These are phyloP conservation scores for Formica aserva DNA, from an alignment of 2,888 invertebrate genomes.

Conservation along the genomic window DNA sequence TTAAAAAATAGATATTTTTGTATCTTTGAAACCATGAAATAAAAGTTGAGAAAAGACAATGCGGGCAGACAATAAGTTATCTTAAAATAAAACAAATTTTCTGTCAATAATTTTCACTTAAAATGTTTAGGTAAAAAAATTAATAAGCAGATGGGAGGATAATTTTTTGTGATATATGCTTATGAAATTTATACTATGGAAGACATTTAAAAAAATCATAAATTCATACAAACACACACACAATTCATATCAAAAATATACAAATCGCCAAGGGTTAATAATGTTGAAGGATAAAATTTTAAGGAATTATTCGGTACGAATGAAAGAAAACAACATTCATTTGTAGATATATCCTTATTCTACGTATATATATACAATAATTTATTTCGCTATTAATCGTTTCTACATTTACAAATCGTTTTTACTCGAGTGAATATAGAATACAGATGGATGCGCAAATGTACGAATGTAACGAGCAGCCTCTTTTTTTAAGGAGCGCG, in stretches of 20 bases:
- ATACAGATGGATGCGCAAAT: slow-evolving; percentile 60
- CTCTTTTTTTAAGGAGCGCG: slow-evolving; percentile 15
- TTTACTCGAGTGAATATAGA: slow-evolving; percentile 72
- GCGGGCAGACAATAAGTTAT: not conserved
- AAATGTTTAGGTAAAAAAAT: not conserved
- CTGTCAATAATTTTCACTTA: not conserved
- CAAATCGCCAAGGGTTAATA: not conserved
- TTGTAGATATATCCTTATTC: slow-evolving; percentile 8
- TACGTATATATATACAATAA: slow-evolving; percentile 84
- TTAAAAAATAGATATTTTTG: not conserved
- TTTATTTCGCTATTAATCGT: slow-evolving; percentile 82
- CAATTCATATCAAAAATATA: not conserved
- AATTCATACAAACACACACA: not conserved
- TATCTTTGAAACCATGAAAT: not conserved
- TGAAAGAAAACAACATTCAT: slow-evolving; percentile 5
- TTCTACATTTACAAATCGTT: slow-evolving; percentile 84
- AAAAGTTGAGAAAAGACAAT: not conserved
- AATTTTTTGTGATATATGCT: not conserved
- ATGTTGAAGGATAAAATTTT: not conserved
- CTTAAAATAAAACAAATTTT: not conserved
- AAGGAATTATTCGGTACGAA: slow-evolving; percentile 2
- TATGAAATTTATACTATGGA: not conserved
- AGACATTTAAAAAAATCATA: not conserved
- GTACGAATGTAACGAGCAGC: slow-evolving; percentile 55
- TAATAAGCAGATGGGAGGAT: not conserved